These are phyloP conservation scores for Potamilus streckersoni DNA, from an alignment of 1,140 invertebrate species.

Conservation along the genomic window DNA sequence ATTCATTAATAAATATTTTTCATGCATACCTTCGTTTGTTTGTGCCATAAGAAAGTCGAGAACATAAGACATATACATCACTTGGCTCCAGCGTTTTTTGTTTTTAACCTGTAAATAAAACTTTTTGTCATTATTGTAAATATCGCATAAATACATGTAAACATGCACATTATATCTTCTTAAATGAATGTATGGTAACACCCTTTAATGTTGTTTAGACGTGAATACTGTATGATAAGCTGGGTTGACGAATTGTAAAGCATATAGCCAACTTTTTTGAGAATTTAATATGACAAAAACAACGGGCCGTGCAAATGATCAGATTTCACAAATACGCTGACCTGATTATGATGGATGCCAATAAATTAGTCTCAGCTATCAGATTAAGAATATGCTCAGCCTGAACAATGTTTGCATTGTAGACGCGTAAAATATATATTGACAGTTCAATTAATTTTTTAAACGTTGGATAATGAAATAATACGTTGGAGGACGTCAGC, in stretches of 20 bases:
- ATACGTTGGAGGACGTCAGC: too few relatives aligned
- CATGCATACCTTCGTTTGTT: conserved; percentile 12
- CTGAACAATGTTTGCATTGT: too few relatives aligned
- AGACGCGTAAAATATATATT: too few relatives aligned
- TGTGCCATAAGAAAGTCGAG: conserved; percentile 53
- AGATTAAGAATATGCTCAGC: too few relatives aligned
- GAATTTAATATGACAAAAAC: background rate
- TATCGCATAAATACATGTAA: background rate
- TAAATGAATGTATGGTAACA: background rate
- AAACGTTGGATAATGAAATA: too few relatives aligned
- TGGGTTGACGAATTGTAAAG: background rate
- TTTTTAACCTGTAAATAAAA: conserved; percentile 54
- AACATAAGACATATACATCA: conserved; percentile 65
- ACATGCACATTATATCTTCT: background rate
- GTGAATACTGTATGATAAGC: background rate
- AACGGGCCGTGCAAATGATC: too few relatives aligned
- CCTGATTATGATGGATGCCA: too few relatives aligned
- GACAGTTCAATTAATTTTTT: too few relatives aligned
- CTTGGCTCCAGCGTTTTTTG: conserved; percentile 63
- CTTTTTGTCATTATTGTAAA: too few relatives aligned
- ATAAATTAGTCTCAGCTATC: too few relatives aligned
- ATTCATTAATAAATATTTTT: background rate
- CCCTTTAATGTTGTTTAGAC: background rate
- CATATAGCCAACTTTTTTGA: background rate
- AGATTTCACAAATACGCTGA: too few relatives aligned